Base-by-base conservation (phyloP, 2,888 invertebrate genomes). In the Lutraria lutraria region DNA sequence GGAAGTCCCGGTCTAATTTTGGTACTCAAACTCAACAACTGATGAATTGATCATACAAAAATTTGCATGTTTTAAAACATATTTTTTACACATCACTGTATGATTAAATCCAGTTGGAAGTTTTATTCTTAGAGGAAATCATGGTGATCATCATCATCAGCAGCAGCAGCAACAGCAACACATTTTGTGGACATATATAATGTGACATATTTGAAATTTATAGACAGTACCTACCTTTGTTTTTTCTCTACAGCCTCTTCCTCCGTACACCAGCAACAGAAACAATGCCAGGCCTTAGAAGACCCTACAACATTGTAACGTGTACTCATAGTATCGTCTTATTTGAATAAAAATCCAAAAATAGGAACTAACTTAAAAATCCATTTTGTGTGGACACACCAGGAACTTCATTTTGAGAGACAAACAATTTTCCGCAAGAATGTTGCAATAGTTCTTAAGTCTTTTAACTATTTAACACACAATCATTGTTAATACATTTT, bases 221-320 rank as follows among this genome's bases (percentile, higher is more conserved):
- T 43, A 43, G 43, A 43, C 2, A 21, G 12, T 12, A 68, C 63
- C n/a, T 68, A 68, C 63, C 63, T 68, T 19, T 88, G 85, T 31
- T 87, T 85, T n/a, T 82, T 76, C 76, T 89, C 87, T 2, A 90
- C 85, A 34, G 31, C 19, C 19, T 88, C 83, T 43, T 88, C 88
- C 54, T 92, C 86, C 21, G 80, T 72, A 83, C 92, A 92, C 92
- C 92, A 92, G 53, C 92, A 92, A 54, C 90, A 90, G 12, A 90
- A 54, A 79, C 92, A 90, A 25, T 90, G 89, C 88, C 90, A 89
- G 21, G 92, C 79, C 84, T 90, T 92, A 16, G 88, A 86, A 3
- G 92, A 87, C 29, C 88, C 88, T n/a, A 56, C 83, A 63, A 92
- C 82, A 81, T 86, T 85, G 76, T 92, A 92, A 34, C 85, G 87